Percentiles rank a stretch among this genome's conserved stretches.
Evolutionary conservation across 92 coral and sea anemone species (phyloP).

Genomic region (Bergia sp.): DNA sequence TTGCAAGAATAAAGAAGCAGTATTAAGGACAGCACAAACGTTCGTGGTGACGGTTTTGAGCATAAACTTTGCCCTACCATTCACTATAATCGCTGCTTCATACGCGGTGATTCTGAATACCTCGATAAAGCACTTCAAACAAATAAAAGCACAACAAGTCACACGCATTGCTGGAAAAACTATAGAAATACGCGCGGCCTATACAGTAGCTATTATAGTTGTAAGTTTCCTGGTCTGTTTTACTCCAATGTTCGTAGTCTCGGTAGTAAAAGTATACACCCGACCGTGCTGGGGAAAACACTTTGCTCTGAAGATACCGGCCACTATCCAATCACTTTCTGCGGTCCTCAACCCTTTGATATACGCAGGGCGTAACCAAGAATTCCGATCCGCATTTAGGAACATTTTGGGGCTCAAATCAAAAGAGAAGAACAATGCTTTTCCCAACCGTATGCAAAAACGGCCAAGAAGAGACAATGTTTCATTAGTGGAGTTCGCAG

Average conservation of each 20-base stretch:
- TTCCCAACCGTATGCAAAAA: too few relatives aligned
- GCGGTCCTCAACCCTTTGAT: conserved; percentile 1
- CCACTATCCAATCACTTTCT: neutral
- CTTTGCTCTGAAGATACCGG: neutral
- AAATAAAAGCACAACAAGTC: neutral
- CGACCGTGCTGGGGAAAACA: neutral
- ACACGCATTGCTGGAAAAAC: neutral
- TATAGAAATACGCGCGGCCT: neutral
- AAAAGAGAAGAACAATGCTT: neutral
- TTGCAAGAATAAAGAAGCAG: neutral
- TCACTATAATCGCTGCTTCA: neutral
- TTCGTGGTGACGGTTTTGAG: neutral
- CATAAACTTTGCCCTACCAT: neutral
- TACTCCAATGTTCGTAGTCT: neutral
- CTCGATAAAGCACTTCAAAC: neutral
- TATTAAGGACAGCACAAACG: neutral
- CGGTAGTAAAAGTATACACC: neutral
- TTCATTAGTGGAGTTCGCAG: too few relatives aligned
- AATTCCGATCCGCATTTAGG: neutral
- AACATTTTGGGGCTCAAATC: neutral
- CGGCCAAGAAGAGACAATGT: too few relatives aligned
- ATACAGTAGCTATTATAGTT: neutral
- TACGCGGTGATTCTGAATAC: neutral
- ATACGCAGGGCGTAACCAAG: neutral
- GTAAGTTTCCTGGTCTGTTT: neutral